A percentile compares a stretch with the other conserved stretches of the same genome.
Evolutionary conservation across 2,113 vertebrate species (phyloP).

Genomic region (Mobula birostris): DNA sequence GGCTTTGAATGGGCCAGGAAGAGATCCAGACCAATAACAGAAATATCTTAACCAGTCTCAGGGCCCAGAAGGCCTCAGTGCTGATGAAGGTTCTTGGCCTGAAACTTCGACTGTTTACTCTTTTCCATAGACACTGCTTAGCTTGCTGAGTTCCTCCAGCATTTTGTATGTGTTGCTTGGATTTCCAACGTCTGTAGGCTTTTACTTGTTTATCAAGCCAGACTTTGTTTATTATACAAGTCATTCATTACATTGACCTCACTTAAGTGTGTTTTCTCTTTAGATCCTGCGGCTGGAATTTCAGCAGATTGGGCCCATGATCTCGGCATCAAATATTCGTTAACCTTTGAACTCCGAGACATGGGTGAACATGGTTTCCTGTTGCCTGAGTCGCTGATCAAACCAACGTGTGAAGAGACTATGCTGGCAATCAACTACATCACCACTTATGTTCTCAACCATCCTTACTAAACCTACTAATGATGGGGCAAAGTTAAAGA

Average conservation of each 20-base stretch:
- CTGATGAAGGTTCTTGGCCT: too few relatives aligned
- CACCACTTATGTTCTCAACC: conserved; percentile 67
- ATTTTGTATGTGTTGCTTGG: too few relatives aligned
- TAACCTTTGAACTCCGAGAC: conserved; percentile 48
- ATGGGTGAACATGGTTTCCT: conserved; percentile 75
- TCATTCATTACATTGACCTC: background rate
- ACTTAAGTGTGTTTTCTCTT: conserved; percentile 42
- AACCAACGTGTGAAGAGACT: conserved; percentile 85
- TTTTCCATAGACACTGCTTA: too few relatives aligned
- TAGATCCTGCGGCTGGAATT: conserved; percentile 83
- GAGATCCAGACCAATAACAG: background rate
- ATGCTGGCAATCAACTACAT: conserved; percentile 82
- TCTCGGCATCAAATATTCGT: conserved; percentile 83
- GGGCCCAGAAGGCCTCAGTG: background rate
- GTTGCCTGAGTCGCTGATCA: conserved; percentile 86
- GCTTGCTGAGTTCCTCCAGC: too few relatives aligned
- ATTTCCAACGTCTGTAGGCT: too few relatives aligned
- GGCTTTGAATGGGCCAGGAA: background rate
- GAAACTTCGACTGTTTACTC: too few relatives aligned
- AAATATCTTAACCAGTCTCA: background rate
- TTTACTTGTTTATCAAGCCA: background rate
- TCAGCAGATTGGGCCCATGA: conserved; percentile 95
- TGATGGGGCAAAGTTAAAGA: background rate
- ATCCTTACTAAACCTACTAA: conserved; percentile 58
- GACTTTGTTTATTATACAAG: background rate